Base-by-base conservation (phyloP, 2,113 vertebrate species). In the Podocnemis expansa region DNA sequence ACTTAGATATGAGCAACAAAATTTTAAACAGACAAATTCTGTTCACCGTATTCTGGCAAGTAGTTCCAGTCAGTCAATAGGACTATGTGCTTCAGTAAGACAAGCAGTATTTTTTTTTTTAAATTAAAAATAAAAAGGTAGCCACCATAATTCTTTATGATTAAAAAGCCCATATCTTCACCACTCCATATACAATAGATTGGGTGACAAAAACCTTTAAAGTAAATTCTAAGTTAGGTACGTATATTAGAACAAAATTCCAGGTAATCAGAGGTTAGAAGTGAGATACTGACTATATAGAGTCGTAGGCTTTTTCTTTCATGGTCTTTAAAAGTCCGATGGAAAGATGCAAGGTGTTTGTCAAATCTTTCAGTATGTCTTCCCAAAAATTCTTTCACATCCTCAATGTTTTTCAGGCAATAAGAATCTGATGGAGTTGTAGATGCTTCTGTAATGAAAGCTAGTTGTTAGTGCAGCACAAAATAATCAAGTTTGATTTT, bases 231-330 rank as follows among this genome's bases (percentile, higher is more conserved):
- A n/a, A n/a, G n/a, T n/a, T 73, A 11, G 70, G 22, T 75, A 25
- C 10, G 43, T 2, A 11, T 22, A 27, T 75, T 75, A 25, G 10
- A 22, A 43, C 24, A 75, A 70, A 75, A 25, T 75, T 75, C 38
- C 25, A 75, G 10, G 38, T 75, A 8, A 75, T 43, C 10, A 76
- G 78, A 89, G 8, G 2, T 0, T 14, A 16, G 80, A 43, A 80
- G 25, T 5, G 79, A 38, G 94, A 87, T 93, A 98, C 97, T 98
- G 94, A 99, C 99, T 96, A 99, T 99, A 98, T 99, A 99, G 92
- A 99, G 99, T 14, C 99, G 98, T 6, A 99, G 98, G 87, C 98
- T 99, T 96, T 99, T 99, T 82, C 98, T 98, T 96, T 99, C 99
- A 5, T 99, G 99, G 54, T 99, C 99, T 90, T 98, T 99, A 96